phyloP scores from a whole-genome alignment of 2,113 vertebrate species.

The Burhinus bistriatus region DNA sequence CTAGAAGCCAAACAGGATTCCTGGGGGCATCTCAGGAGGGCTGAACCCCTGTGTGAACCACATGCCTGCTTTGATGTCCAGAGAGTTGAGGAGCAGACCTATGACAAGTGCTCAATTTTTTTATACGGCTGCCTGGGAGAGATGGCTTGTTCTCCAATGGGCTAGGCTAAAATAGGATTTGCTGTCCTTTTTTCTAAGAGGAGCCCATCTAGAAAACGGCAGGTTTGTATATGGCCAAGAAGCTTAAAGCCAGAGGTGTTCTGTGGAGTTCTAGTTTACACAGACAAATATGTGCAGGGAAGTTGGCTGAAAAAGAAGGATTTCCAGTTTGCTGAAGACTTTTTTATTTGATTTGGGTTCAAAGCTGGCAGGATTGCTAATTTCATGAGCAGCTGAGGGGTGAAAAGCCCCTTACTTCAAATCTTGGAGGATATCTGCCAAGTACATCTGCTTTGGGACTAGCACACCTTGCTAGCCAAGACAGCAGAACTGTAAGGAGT shows the following conservation, averaged over 20 bases:
- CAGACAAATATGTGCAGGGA: background rate
- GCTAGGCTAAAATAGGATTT: background rate
- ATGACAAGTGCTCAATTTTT: background rate
- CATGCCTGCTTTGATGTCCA: background rate
- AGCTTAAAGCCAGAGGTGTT: background rate
- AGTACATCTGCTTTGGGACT: constrained; percentile 34
- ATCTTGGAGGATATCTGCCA: constrained; percentile 26
- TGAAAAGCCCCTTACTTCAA: constrained; percentile 24
- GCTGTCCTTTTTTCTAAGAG: background rate
- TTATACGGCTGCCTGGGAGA: background rate
- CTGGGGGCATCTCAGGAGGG: background rate
- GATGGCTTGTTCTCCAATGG: background rate
- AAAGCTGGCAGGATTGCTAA: background rate
- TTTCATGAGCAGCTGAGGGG: background rate
- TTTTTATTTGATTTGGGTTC: constrained; percentile 11
- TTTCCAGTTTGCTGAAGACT: background rate
- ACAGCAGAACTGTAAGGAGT: constrained; percentile 15
- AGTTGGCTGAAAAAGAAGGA: background rate
- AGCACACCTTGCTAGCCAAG: constrained; percentile 50
- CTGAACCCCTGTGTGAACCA: background rate
- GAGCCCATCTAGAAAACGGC: background rate
- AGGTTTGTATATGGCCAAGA: background rate
- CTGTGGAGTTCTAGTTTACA: background rate
- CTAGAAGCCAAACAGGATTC: background rate
- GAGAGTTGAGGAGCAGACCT: background rate